Percentiles rank a stretch among this genome's conserved stretches.
These are phyloP conservation scores for Drosophila kepulauana DNA, from an alignment of 1,140 invertebrate genomes.

Conservation along the genomic window DNA sequence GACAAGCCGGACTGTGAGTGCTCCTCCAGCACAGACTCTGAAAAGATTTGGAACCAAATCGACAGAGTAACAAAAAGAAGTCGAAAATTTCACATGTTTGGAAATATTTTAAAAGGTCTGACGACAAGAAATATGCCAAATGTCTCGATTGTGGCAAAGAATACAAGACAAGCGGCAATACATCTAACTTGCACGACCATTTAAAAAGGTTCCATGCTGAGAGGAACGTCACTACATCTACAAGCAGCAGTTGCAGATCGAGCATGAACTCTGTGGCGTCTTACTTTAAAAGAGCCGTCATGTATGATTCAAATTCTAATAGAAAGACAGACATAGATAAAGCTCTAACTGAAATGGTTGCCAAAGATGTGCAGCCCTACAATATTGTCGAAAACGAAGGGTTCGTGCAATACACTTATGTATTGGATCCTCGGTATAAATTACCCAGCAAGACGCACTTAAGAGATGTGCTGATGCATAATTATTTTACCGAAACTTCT, in stretches of 20 bases:
- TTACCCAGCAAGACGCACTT: constrained; percentile 34
- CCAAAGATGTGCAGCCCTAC: constrained; percentile 3
- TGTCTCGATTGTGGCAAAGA: constrained; percentile 28
- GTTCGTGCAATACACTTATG: constrained; percentile 15
- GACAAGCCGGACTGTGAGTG: constrained; percentile 14
- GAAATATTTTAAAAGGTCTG: constrained; percentile 28
- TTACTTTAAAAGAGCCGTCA: constrained; percentile 29
- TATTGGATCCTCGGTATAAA: constrained; percentile 33
- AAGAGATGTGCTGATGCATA: constrained; percentile 26
- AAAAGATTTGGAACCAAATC: constrained; percentile 4
- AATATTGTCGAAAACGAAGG: constrained; percentile 22
- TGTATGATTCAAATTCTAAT: constrained; percentile 38
- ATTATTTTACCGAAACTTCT: constrained; percentile 28
- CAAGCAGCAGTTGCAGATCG: constrained; percentile 33
- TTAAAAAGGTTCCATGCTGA: constrained; percentile 21
- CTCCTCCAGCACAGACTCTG: constrained; percentile 12
- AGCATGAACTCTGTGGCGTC: constrained; percentile 34
- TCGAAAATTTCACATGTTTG: constrained; percentile 12
- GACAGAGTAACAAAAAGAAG: constrained; percentile 8
- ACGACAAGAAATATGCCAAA: constrained; percentile 27
- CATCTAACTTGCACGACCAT: constrained; percentile 23
- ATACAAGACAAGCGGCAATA: constrained; percentile 38
- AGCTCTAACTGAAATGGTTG: constrained; percentile 12
- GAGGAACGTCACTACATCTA: constrained; percentile 3
- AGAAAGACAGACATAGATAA: constrained; percentile 28